Percentiles rank a stretch among this genome's conserved stretches.
Conservation (phyloP, 2,797 vertebrate genomes). For the Octomys mimax region DNA sequence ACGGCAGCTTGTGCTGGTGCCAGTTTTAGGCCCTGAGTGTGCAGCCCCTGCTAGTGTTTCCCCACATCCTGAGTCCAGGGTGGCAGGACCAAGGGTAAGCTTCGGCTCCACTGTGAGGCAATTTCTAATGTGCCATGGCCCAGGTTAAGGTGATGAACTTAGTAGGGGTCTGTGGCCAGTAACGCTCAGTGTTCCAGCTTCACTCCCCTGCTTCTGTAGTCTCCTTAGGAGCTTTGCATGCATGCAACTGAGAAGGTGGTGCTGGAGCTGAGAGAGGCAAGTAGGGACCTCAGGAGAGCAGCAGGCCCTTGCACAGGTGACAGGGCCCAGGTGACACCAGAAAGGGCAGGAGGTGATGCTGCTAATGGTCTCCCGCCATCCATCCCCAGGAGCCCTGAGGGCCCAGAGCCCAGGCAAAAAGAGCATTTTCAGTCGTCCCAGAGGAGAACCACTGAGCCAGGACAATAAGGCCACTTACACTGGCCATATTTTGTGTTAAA, state of each 20-base stretch:
- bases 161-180: no score
- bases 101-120: rapidly evolving
- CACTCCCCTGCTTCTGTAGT: neutral
- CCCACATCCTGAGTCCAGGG: rapidly evolving
- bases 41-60: rapidly evolving
- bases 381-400: neutral
- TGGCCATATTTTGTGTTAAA: slow-evolving; percentile 79
- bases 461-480: slow-evolving; percentile 80
- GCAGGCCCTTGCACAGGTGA: slow-evolving; percentile 10
- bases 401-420: slow-evolving; percentile 65
- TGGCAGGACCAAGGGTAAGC: rapidly evolving
- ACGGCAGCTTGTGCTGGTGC: rapidly evolving
- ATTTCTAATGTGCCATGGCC: rapidly evolving
- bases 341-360: slow-evolving; percentile 65
- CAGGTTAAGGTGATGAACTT: rapidly evolving
- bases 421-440: slow-evolving; percentile 73
- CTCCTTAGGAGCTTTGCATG: neutral
- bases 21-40: rapidly evolving
- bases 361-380: slow-evolving; percentile 66
- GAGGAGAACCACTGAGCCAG: slow-evolving; percentile 71
- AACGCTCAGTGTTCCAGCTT: rapidly evolving
- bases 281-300: slow-evolving; percentile 27
- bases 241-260: neutral
- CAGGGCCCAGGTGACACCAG: slow-evolving; percentile 61
- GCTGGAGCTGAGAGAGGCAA: neutral